Conservation (phyloP, 2,113 vertebrate genomes). For the Nerophis ophidion region DNA sequence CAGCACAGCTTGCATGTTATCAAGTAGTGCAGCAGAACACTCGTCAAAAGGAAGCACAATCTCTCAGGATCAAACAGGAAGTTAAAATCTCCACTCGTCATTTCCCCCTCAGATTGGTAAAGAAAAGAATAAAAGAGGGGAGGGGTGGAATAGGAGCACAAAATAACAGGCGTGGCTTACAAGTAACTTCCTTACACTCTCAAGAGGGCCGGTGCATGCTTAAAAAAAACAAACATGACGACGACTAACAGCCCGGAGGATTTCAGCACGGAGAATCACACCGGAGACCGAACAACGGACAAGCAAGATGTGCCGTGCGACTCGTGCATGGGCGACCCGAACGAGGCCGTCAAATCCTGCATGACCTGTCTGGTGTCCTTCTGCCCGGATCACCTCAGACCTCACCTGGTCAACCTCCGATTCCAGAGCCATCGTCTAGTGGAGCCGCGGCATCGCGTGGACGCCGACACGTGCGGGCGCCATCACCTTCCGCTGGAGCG, state of each 20-base stretch:
- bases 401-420: slow-evolving; percentile 77
- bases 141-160: slow-evolving; percentile 16
- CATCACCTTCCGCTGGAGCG: slow-evolving; percentile 72
- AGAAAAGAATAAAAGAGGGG: slow-evolving; percentile 5
- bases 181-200: slow-evolving; percentile 19
- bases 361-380: slow-evolving; percentile 80
- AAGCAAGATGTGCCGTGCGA: slow-evolving; percentile 71
- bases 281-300: slow-evolving; percentile 34
- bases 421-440: slow-evolving; percentile 79
- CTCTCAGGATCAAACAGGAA: not conserved
- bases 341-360: slow-evolving; percentile 72
- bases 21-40: not conserved
- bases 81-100: slow-evolving; percentile 2
- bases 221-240: slow-evolving; percentile 27
- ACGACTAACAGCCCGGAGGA: slow-evolving; percentile 7
- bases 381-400: slow-evolving; percentile 75
- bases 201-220: not conserved
- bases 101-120: slow-evolving; percentile 26
- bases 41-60: slow-evolving; percentile 3
- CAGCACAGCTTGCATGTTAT: no score
- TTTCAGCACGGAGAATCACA: slow-evolving; percentile 19
- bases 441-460: slow-evolving; percentile 73
- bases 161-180: slow-evolving; percentile 33
- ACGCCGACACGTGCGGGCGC: slow-evolving; percentile 69
- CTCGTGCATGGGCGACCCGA: slow-evolving; percentile 72